Conservation (phyloP, 2,888 invertebrate genomes). For the Dryobota labecula region DNA sequence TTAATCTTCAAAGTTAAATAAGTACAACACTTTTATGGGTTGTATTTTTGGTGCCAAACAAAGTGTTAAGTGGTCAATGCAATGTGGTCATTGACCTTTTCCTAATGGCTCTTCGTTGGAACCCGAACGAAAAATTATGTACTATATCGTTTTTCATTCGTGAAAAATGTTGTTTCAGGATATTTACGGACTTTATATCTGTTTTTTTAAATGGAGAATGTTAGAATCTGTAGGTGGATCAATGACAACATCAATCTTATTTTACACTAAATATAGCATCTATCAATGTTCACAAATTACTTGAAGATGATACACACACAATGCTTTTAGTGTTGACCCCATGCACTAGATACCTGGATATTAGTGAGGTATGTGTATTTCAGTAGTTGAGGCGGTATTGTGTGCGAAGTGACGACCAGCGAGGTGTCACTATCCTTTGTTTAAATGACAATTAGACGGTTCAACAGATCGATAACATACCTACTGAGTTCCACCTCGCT, state of each 20-base stretch:
- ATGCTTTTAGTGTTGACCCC: conserved; percentile 8
- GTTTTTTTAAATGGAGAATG: not conserved
- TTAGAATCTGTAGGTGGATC: not conserved
- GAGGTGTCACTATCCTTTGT: conserved; percentile 39
- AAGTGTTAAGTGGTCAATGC: not conserved
- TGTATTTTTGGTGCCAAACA: not conserved
- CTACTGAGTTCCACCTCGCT: not conserved
- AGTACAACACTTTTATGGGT: not conserved
- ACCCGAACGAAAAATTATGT: not conserved
- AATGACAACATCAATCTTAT: not conserved
- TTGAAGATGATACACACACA: not conserved
- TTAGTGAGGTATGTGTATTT: conserved; percentile 10
- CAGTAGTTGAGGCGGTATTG: conserved; percentile 3
- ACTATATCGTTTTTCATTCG: not conserved
- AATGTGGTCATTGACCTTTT: not conserved
- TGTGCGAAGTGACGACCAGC: conserved; percentile 11
- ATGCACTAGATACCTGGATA: conserved; percentile 24
- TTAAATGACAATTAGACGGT: conserved; percentile 45
- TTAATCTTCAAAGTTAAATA: not conserved
- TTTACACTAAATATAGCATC: not conserved
- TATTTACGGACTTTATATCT: not conserved
- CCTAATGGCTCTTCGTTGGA: not conserved
- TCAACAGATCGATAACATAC: conserved; percentile 29
- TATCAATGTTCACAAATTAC: not conserved
- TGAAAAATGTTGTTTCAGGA: too few relatives aligned